These are phyloP conservation scores for Rhinopithecus roxellana DNA, from an alignment of 2,113 vertebrate genomes.

Conservation along the genomic window DNA sequence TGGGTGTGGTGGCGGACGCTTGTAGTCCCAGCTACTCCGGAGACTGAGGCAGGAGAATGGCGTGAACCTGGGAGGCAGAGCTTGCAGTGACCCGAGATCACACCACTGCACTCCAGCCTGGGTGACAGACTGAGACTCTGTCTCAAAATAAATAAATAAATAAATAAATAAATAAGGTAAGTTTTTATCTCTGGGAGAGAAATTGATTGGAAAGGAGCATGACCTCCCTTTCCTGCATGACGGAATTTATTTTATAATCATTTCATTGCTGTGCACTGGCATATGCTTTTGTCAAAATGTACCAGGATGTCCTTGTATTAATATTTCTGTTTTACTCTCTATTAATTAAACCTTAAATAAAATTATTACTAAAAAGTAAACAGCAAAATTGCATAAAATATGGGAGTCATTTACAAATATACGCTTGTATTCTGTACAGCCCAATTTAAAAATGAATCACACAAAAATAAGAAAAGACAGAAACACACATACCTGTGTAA, in stretches of 20 bases:
- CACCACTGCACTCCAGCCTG: too few species aligned
- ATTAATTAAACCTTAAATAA: background rate
- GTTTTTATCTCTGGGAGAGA: background rate
- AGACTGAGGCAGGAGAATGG: too few species aligned
- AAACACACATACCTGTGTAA: background rate
- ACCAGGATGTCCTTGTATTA: background rate
- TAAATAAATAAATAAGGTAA: background rate
- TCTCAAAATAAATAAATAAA: too few species aligned
- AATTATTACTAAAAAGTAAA: background rate
- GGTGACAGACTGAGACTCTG: rapidly evolving
- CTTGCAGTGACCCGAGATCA: too few species aligned
- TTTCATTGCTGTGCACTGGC: background rate
- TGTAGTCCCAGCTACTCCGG: too few species aligned
- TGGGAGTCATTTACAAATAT: background rate
- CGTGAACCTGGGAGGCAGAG: too few species aligned
- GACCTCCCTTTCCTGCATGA: background rate
- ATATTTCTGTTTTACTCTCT: background rate
- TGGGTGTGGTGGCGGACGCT: too few species aligned
- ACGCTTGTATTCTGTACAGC: background rate
- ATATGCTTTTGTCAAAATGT: background rate
- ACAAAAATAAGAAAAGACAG: background rate
- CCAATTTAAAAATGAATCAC: background rate
- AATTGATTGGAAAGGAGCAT: background rate
- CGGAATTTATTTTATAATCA: background rate
- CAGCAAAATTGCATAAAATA: background rate